Conservation (phyloP, 2,113 vertebrate genomes). For the Azemiops feae region DNA sequence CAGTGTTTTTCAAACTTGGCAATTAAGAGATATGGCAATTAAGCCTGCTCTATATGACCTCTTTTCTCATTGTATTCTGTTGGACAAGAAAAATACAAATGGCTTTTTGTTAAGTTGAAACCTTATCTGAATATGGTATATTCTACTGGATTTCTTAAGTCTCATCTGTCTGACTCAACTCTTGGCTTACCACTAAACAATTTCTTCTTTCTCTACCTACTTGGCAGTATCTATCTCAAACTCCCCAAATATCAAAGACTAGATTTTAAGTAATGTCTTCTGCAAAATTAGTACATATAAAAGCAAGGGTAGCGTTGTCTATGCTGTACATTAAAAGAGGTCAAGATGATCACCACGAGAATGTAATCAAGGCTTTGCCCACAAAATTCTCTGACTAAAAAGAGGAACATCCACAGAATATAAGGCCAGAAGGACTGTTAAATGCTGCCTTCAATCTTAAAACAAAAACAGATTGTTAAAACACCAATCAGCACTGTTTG, state of each 20-base stretch:
- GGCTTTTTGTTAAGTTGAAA: background rate
- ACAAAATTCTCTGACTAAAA: background rate
- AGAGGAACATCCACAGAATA: background rate
- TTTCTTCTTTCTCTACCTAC: background rate
- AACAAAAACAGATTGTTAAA: background rate
- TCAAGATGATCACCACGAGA: background rate
- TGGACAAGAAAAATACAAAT: background rate
- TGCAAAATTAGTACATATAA: background rate
- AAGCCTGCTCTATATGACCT: background rate
- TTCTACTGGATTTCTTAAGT: background rate
- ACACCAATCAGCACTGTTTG: accelerated
- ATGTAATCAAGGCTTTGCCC: background rate
- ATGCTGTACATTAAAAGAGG: background rate
- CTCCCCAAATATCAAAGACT: background rate
- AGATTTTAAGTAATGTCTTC: background rate
- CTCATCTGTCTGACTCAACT: background rate
- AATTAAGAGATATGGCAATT: background rate
- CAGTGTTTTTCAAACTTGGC: background rate
- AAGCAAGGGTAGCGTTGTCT: background rate
- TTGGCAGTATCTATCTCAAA: background rate
- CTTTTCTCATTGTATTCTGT: background rate
- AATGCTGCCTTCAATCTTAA: background rate
- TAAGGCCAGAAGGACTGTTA: background rate
- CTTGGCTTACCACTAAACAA: background rate
- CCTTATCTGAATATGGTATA: background rate